A percentile compares a stretch with the other conserved stretches of the same genome.
Conservation (phyloP, 2,797 vertebrate species). For the Sebastiscus tertius region DNA sequence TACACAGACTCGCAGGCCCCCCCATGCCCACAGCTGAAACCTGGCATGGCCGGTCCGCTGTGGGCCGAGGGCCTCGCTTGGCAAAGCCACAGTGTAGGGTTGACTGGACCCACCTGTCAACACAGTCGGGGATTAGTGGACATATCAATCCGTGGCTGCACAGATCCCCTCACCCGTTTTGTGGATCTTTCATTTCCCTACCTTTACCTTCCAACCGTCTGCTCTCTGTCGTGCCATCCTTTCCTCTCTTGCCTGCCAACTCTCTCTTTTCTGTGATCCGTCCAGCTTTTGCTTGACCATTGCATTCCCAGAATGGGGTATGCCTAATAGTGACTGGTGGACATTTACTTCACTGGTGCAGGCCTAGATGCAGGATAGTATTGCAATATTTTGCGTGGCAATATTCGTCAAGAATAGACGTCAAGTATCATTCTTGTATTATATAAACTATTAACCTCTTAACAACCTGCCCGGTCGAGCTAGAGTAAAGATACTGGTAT, state of each 20-base stretch:
- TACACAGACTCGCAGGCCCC: neutral
- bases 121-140: constrained; percentile 66
- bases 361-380: neutral
- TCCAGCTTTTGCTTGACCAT: constrained; percentile 23
- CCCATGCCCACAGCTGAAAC: constrained; percentile 27
- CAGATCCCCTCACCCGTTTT: constrained; percentile 54
- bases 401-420: too few relatives aligned
- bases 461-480: too few relatives aligned
- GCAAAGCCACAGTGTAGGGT: constrained; percentile 40
- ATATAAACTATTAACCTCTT: too few relatives aligned
- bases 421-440: too few relatives aligned
- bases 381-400: too few relatives aligned
- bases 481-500: too few relatives aligned
- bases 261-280: constrained; percentile 34
- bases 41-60: constrained; percentile 21
- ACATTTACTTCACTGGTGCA: constrained; percentile 5
- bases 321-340: constrained; percentile 14
- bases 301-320: constrained; percentile 24
- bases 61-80: constrained; percentile 35
- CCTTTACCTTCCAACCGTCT: constrained; percentile 58
- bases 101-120: constrained; percentile 73
- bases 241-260: constrained; percentile 44
- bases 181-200: constrained; percentile 44
- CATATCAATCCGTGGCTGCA: constrained; percentile 66
- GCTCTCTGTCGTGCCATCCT: constrained; percentile 36